Evolutionary conservation across 2,888 invertebrate species (phyloP).

Genomic region (Augochlorella aurata): DNA sequence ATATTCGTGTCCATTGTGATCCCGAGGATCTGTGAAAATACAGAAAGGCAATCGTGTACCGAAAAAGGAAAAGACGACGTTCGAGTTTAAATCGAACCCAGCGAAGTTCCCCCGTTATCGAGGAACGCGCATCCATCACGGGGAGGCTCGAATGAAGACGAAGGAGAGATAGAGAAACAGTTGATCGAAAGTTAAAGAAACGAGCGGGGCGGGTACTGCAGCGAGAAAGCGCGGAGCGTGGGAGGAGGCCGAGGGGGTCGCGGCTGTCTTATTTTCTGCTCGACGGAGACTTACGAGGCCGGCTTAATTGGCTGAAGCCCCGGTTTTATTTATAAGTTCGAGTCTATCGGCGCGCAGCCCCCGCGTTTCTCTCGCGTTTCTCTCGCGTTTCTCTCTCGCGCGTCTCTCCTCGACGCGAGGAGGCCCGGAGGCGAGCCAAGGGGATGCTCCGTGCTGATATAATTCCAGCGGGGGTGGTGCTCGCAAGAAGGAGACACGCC

Average conservation of each 20-base stretch:
- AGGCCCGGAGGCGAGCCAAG: conserved; percentile 43
- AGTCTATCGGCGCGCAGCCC: conserved; percentile 73
- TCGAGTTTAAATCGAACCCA: neutral
- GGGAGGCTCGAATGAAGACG: conserved; percentile 15
- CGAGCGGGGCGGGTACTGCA: neutral
- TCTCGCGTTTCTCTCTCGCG: conserved; percentile 35
- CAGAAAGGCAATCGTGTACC: too few species aligned
- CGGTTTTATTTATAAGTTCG: conserved; percentile 80
- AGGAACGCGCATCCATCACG: conserved; percentile 1
- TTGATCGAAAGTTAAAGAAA: conserved; percentile 42
- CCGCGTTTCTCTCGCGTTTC: conserved; percentile 40
- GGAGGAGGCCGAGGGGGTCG: conserved; percentile 11
- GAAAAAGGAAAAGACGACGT: too few species aligned
- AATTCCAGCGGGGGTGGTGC: conserved; percentile 37
- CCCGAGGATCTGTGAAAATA: too few species aligned
- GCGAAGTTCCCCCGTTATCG: neutral
- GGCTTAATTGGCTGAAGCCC: conserved; percentile 78
- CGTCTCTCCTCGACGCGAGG: conserved; percentile 22
- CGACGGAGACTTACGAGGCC: conserved; percentile 78
- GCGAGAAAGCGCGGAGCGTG: neutral
- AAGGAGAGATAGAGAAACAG: neutral
- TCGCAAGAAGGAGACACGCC: conserved; percentile 43
- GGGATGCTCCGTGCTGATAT: conserved; percentile 37
- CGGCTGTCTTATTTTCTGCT: conserved; percentile 79
- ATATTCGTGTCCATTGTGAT: too few species aligned